Evolutionary conservation across 2,888 invertebrate species (phyloP).

Genomic region (Dynastes tityus): DNA sequence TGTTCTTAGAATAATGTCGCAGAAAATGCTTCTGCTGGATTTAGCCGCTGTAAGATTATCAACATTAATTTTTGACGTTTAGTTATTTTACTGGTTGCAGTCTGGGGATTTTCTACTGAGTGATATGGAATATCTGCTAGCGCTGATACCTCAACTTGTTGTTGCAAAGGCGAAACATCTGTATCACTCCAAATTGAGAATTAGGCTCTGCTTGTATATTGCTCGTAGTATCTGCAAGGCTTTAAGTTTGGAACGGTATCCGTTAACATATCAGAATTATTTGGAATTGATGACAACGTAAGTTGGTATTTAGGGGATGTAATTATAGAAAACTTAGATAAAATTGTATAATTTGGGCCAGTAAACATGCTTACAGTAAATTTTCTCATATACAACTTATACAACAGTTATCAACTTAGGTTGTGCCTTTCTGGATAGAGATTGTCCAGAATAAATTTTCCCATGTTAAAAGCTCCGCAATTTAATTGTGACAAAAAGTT

Average conservation of each 20-base stretch:
- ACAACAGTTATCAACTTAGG: no score
- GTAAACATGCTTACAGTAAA: neutral
- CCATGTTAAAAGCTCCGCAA: no score
- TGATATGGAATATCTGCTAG: constrained; percentile 6
- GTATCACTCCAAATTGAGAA: constrained; percentile 5
- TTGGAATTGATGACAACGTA: neutral
- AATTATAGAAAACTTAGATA: neutral
- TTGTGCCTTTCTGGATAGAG: no score
- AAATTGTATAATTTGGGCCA: neutral
- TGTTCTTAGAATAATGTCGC: neutral
- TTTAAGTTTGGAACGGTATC: neutral
- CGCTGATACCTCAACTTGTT: constrained; percentile 1
- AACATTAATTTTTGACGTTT: neutral
- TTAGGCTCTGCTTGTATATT: neutral
- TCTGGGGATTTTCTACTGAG: neutral
- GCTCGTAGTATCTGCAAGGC: neutral
- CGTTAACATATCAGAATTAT: neutral
- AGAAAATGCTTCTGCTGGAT: neutral
- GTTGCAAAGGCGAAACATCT: neutral
- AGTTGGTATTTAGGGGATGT: neutral
- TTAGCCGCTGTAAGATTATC: neutral
- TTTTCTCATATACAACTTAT: neutral
- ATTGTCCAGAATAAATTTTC: no score
- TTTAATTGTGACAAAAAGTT: no score
- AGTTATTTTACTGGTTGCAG: neutral